Evolutionary conservation across 2,113 vertebrate species (phyloP), one percentile per base, ranked within the genome.

Genomic region (Centrocercus urophasianus): DNA sequence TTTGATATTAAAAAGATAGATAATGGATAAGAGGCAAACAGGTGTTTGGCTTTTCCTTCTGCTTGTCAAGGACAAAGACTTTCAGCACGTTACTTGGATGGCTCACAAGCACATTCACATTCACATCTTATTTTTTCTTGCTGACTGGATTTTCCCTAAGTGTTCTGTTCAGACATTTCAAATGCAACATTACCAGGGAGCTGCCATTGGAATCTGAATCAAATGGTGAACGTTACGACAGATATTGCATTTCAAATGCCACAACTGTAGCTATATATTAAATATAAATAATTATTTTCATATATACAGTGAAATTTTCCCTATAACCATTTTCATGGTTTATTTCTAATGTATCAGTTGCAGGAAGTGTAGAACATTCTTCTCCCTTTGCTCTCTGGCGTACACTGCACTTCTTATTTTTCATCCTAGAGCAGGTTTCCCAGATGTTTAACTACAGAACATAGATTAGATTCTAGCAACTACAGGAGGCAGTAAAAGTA

Each of bases 11-110:
- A 90, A 60, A 75, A 24, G 59, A 81, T 81, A 48, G 52, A 50
- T 61, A 21, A 30, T 65, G 76, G 83, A n/a, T 81, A 88, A 88
- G 6, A 48, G 67, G 71, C 56, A 65, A 66, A 28, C 79, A 91
- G 64, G 75, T 91, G 79, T 89, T 91, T 76, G 87, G 78, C 60
- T 93, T 91, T 79, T 32, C 67, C 85, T 87, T 83, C 28, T 83
- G 78, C 75, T 79, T 74, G 50, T 80, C 95, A 95, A 91, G 94
- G 96, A 56, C 90, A 89, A 45, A 73, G 69, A 66, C 81, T 83
- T 67, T 43, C 43, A 73, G 38, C 6, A 0, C 1, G 0, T 69
- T 84, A 73, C 66, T 81, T 77, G 89, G 56, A 45, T 82, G 36
- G 77, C 74, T 95, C 82, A 77, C 36, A 80, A 71, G 71, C 54